phyloP scores from a whole-genome alignment of 2,888 invertebrate species.

The Coelinius sp. region DNA sequence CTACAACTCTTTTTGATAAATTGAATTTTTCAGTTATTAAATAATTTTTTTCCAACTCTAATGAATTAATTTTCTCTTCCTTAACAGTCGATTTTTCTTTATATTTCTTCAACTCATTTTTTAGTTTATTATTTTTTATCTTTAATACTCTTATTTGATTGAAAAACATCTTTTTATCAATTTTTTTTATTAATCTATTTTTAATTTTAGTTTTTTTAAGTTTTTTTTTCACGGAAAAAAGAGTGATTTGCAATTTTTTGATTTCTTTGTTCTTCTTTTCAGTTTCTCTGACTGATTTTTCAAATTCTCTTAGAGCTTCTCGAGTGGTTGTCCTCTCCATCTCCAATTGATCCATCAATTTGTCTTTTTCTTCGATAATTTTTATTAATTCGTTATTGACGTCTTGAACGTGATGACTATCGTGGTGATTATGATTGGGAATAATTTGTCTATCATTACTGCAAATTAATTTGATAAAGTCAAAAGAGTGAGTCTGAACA shows the following conservation, averaged over 20 bases:
- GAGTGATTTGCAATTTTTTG: constrained; percentile 40
- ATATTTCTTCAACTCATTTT: background rate
- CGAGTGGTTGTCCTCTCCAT: constrained; percentile 39
- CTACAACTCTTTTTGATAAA: background rate
- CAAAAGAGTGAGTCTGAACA: constrained; percentile 30
- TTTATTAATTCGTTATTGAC: constrained; percentile 39
- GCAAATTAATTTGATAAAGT: constrained; percentile 33
- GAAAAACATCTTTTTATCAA: background rate
- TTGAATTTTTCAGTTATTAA: background rate
- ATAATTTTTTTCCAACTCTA: constrained; percentile 13
- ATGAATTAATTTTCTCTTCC: background rate
- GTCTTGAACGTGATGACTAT: constrained; percentile 34
- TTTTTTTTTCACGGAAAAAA: constrained; percentile 29
- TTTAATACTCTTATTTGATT: constrained; percentile 41
- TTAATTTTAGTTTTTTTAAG: constrained; percentile 29
- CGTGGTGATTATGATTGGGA: constrained; percentile 31
- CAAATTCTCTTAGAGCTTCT: constrained; percentile 41
- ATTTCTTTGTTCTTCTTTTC: constrained; percentile 46
- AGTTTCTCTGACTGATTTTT: constrained; percentile 44
- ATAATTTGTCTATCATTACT: constrained; percentile 35
- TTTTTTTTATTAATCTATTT: constrained; percentile 25
- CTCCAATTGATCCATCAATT: constrained; percentile 43
- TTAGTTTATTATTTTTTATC: constrained; percentile 45
- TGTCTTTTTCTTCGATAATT: constrained; percentile 42
- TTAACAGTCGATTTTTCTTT: background rate